Conservation (phyloP, 1,140 invertebrate species). For the Hormaphis cornu region DNA sequence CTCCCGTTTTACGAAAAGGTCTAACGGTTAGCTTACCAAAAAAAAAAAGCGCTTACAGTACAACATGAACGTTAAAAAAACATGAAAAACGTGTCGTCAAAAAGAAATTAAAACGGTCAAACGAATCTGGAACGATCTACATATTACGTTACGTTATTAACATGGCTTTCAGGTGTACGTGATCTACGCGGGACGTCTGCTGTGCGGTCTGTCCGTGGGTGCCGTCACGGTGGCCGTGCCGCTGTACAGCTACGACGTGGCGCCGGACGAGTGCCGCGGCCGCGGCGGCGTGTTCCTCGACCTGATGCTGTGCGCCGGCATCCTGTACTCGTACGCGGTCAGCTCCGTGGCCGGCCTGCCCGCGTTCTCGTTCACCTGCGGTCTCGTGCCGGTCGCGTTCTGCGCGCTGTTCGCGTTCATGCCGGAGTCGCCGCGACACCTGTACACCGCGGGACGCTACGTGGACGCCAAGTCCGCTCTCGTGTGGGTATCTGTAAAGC, state of each 20-base stretch:
- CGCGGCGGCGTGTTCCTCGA: constrained; percentile 50
- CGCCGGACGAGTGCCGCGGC: constrained; percentile 49
- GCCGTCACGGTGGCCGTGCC: constrained; percentile 55
- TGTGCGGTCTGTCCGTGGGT: constrained; percentile 55
- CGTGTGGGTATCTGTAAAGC: constrained; percentile 38
- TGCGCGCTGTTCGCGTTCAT: constrained; percentile 44
- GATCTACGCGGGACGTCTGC: constrained; percentile 51
- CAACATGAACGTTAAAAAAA: no score
- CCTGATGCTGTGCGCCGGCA: constrained; percentile 50
- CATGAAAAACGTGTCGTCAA: no score
- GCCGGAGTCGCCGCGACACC: constrained; percentile 44
- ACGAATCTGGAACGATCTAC: no score
- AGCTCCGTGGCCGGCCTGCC: constrained; percentile 44
- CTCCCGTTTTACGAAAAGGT: no score
- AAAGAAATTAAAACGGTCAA: no score
- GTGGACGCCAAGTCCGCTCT: constrained; percentile 39
- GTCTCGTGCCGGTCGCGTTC: constrained; percentile 45
- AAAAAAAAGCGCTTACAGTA: no score
- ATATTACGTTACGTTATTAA: no score
- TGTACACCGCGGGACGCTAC: constrained; percentile 35
- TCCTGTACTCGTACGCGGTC: constrained; percentile 48
- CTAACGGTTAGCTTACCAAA: no score
- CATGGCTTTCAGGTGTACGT: constrained; percentile 33
- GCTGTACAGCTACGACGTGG: constrained; percentile 43
- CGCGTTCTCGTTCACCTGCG: constrained; percentile 42